Evolutionary conservation across 2,888 invertebrate species (phyloP).

Genomic region (Ormyrus nitidulus): DNA sequence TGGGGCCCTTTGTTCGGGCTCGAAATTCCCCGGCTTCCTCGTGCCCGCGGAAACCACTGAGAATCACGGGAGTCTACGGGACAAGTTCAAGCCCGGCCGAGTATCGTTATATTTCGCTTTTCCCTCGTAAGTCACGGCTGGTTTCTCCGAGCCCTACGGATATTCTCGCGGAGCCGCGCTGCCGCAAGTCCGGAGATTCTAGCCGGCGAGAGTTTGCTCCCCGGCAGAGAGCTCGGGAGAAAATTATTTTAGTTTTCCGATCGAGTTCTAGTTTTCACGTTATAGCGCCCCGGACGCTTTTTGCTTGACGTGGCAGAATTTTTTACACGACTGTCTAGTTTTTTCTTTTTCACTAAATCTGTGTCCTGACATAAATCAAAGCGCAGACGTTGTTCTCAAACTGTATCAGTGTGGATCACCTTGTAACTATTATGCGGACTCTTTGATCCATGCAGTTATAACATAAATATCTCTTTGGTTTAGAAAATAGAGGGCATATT

Average conservation of each 20-base stretch:
- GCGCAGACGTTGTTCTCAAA: no score
- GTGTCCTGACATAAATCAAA: no score
- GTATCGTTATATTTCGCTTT: constrained; percentile 28
- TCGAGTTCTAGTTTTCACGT: neutral
- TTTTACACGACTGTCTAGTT: no score
- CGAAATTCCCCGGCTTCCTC: constrained; percentile 48
- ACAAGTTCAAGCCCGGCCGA: constrained; percentile 31
- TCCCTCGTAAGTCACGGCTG: constrained; percentile 28
- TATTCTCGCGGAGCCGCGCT: neutral
- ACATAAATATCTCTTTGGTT: no score
- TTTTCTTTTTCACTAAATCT: no score
- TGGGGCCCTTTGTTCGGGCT: constrained; percentile 19
- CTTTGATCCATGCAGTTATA: no score
- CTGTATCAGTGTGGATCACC: no score
- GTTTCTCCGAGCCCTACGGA: constrained; percentile 23
- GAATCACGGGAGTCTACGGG: constrained; percentile 35
- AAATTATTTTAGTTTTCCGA: neutral
- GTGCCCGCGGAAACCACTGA: constrained; percentile 48
- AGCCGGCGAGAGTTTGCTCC: neutral
- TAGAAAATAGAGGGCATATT: no score
- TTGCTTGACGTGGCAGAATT: no score
- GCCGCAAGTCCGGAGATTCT: constrained; percentile 17
- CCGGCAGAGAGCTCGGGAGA: neutral
- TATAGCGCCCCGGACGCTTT: neutral
- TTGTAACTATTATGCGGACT: no score